These are phyloP conservation scores for Plagiodera versicolora DNA, from an alignment of 2,888 invertebrate species.

Conservation along the genomic window DNA sequence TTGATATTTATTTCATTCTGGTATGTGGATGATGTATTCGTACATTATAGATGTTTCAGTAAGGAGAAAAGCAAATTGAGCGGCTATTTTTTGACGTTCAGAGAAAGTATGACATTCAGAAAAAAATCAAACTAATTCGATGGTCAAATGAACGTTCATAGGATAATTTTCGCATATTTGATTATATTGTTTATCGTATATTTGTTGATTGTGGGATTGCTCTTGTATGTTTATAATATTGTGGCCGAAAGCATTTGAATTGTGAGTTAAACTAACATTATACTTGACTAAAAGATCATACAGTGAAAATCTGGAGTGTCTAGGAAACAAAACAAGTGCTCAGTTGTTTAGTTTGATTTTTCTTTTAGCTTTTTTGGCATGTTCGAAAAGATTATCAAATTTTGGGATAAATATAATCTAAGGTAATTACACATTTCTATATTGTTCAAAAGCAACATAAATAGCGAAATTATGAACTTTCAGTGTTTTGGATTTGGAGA, in stretches of 20 bases:
- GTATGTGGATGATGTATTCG: no score
- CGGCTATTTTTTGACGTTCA: background rate
- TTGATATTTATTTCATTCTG: no score
- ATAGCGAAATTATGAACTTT: slow-evolving; percentile 2
- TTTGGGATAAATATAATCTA: slow-evolving; percentile 27
- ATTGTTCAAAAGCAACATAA: background rate
- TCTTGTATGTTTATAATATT: slow-evolving; percentile 19
- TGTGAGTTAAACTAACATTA: background rate
- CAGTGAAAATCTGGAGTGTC: slow-evolving; percentile 30
- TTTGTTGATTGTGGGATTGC: slow-evolving; percentile 17
- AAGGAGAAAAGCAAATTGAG: background rate
- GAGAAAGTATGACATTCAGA: background rate
- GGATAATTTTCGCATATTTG: slow-evolving; percentile 24
- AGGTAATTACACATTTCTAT: slow-evolving; percentile 14
- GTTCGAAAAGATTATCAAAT: slow-evolving; percentile 29
- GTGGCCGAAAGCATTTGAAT: background rate
- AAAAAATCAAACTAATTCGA: background rate
- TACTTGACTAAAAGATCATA: background rate
- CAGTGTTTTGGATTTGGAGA: slow-evolving; percentile 28
- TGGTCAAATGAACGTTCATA: slow-evolving; percentile 22
- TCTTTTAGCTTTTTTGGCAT: slow-evolving; percentile 40
- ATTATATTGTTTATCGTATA: slow-evolving; percentile 19
- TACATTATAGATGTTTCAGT: no score
- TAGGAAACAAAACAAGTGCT: slow-evolving; percentile 45
- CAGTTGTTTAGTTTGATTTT: slow-evolving; percentile 43